These are phyloP conservation scores for Prionailurus viverrinus DNA, from an alignment of 2,113 vertebrate genomes.

Conservation along the genomic window DNA sequence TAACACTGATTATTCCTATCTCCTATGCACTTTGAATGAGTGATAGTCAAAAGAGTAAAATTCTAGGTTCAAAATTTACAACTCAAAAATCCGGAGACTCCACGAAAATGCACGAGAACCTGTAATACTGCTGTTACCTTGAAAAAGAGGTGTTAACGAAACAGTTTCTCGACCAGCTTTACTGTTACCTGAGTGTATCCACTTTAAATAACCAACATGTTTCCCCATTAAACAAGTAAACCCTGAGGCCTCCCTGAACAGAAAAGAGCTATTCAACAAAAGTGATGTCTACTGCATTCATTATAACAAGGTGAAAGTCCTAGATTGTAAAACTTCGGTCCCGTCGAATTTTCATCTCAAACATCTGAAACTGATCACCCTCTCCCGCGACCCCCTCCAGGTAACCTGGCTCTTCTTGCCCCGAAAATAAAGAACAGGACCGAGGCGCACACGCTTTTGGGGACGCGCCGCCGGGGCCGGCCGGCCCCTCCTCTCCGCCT, in stretches of 20 bases:
- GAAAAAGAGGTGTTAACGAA: slow-evolving; percentile 36
- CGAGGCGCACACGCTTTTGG: not conserved
- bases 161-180: slow-evolving; percentile 23
- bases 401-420: slow-evolving; percentile 8
- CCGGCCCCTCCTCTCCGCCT: not conserved
- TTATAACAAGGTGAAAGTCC: slow-evolving; percentile 51
- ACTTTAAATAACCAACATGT: slow-evolving; percentile 46
- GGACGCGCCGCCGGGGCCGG: not conserved
- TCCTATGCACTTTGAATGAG: slow-evolving; percentile 59
- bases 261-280: slow-evolving; percentile 58
- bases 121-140: not conserved
- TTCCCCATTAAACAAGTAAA: slow-evolving; percentile 54
- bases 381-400: not conserved
- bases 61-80: not conserved
- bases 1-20: slow-evolving; percentile 55
- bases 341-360: slow-evolving; percentile 36
- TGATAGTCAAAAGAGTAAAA: not conserved
- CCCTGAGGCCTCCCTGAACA: slow-evolving; percentile 29
- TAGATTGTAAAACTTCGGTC: slow-evolving; percentile 57
- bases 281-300: slow-evolving; percentile 45
- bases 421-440: slow-evolving; percentile 48
- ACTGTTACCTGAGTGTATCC: slow-evolving; percentile 18
- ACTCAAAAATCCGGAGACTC: not conserved
- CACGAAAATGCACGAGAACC: not conserved
- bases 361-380: not conserved